These are phyloP conservation scores for Aurelia sp. DNA, from an alignment of 30 jellyfish, hydroid and myxozoan species.

Conservation along the genomic window DNA sequence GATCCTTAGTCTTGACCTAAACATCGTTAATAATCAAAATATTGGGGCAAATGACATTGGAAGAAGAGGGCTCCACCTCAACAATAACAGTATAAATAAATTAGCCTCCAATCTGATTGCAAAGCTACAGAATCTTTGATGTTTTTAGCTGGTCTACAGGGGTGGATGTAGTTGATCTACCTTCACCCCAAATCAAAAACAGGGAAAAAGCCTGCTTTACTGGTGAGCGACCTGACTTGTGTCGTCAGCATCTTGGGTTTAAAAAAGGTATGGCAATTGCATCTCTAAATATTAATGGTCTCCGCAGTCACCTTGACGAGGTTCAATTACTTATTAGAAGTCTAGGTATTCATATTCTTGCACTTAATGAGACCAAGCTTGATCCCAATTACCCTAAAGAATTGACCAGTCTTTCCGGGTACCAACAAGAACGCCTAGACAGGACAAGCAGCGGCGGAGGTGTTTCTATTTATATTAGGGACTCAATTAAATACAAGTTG, in stretches of 20 bases:
- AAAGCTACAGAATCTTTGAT: neutral
- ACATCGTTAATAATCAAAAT: neutral
- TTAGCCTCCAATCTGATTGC: neutral
- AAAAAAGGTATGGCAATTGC: neutral
- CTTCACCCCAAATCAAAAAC: too few relatives aligned
- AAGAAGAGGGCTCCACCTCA: neutral
- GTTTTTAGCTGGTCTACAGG: constrained; percentile 11
- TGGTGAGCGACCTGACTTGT: too few relatives aligned
- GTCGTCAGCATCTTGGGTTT: too few relatives aligned
- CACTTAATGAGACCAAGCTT: too few relatives aligned
- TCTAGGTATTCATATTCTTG: neutral
- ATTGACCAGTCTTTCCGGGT: neutral
- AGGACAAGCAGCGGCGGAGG: constrained; percentile 8
- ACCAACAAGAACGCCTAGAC: constrained; percentile 8
- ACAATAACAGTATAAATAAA: neutral
- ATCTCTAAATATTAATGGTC: constrained; percentile 4
- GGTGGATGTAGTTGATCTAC: neutral
- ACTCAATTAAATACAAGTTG: neutral
- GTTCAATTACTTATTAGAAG: neutral
- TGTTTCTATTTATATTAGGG: constrained; percentile 15
- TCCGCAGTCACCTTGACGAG: constrained; percentile 6
- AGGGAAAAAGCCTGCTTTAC: too few relatives aligned
- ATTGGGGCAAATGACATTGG: neutral
- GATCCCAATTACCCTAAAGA: too few relatives aligned
- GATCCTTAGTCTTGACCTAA: neutral